A percentile compares a stretch with the other conserved stretches of the same genome.
Conservation (phyloP, 2,113 vertebrate species). For the Channa argus region DNA sequence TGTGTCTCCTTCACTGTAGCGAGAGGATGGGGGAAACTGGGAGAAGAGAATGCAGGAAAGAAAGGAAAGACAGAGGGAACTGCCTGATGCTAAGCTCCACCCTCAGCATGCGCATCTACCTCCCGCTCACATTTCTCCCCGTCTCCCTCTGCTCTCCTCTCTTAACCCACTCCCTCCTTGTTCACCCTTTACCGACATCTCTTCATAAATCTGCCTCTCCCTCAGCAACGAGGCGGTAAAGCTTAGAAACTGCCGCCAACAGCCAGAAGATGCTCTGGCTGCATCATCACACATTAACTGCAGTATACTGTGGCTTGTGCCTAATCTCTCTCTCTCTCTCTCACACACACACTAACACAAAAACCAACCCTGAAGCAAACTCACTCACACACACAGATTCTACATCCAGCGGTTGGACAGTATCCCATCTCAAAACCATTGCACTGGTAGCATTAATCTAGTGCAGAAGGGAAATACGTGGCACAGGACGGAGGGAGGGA, state of each 20-base stretch:
- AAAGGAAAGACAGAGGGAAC: conserved; percentile 62
- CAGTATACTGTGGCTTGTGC: conserved; percentile 5
- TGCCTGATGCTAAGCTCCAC: conserved; percentile 82
- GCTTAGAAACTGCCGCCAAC: conserved; percentile 15
- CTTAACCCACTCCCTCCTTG: conserved; percentile 60
- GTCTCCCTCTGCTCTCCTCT: conserved; percentile 56
- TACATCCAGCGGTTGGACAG: conserved; percentile 23
- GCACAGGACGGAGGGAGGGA: conserved; percentile 33
- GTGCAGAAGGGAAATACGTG: conserved; percentile 36
- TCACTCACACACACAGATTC: conserved; percentile 1
- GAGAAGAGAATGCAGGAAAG: conserved; percentile 58
- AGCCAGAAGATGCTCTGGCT: conserved; percentile 43
- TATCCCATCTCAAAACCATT: conserved; percentile 9
- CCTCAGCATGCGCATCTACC: conserved; percentile 75
- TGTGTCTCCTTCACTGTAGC: conserved; percentile 30
- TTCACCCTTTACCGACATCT: conserved; percentile 82
- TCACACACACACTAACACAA: too few species aligned
- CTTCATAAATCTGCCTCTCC: conserved; percentile 68
- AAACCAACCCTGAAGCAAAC: not conserved
- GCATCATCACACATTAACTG: conserved; percentile 25
- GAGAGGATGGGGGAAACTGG: conserved; percentile 34
- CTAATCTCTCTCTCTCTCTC: not conserved
- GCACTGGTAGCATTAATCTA: conserved; percentile 29
- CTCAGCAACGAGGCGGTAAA: conserved; percentile 62
- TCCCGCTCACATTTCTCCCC: conserved; percentile 62